Base-by-base conservation (phyloP, 2,113 vertebrate genomes). In the Rhineura floridana region DNA sequence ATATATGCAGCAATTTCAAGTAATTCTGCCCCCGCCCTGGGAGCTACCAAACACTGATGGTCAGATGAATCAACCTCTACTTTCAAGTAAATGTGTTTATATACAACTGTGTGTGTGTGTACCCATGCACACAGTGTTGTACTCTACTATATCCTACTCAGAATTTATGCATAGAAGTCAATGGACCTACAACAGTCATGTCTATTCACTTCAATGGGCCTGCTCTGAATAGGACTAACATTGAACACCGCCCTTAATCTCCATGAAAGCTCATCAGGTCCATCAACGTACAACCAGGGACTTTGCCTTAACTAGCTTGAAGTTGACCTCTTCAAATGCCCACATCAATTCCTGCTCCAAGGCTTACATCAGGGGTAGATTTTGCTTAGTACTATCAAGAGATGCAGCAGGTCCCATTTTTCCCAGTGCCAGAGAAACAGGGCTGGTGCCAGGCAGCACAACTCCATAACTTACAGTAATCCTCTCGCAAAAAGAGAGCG, bases 401-500 rank as follows among this genome's bases (percentile, higher is more conserved):
- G 48, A 77, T 50, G 46, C 0, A 0, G 6, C 0, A 0, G 2
- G 30, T 89, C 42, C 17, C 3, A 1, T 39, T 39, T n/a, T 89
- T 73, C 46, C 77, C 36, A 8, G 23, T 25, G 30, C 36, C 46
- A 75, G 28, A 77, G n/a, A 81, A 7, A 17, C 33, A 33, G 17
- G 72, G 73, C 70, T 80, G n/a, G 50, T 0, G 0, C 30, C 42
- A 42, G 44, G 42, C 85, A 89, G 83, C 86, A 55, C 84, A 87
- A 12, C 86, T 89, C 55, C 87, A 91, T 94, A 93, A 94, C 0
- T 94, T 93, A 95, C 39, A 0, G 77, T 93, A 87, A 94, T 92
- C 91, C 0, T 1, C 70, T 46, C 4, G 5, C 44, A 89, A 94
- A 95, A 90, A 72, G 15, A 72, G 55, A 59, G 90, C 84, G 69